A percentile compares a stretch with the other conserved stretches of the same genome.
Evolutionary conservation across 2,113 vertebrate genomes (phyloP).

Genomic region (Xyliphius kryptos): DNA sequence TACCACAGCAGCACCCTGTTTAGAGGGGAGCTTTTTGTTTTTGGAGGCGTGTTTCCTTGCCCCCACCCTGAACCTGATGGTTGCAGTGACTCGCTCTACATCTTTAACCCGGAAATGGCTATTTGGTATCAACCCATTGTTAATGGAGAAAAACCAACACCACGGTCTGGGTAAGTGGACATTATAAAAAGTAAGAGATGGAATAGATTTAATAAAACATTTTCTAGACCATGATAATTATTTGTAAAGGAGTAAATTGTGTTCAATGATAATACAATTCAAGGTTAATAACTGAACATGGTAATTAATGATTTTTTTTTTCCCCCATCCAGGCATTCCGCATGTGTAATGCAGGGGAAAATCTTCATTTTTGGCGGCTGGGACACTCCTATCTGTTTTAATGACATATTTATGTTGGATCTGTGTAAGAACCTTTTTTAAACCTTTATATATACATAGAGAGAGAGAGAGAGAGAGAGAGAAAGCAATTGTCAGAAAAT

Average conservation of each 20-base stretch:
- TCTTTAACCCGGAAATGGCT: constrained; percentile 71
- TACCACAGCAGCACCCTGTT: constrained; percentile 71
- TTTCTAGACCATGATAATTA: too few species aligned
- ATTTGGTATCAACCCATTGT: constrained; percentile 79
- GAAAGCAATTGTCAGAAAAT: too few species aligned
- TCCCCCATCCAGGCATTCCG: constrained; percentile 56
- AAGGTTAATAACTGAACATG: too few species aligned
- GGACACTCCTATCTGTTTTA: constrained; percentile 69
- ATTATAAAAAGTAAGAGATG: background rate
- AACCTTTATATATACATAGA: too few species aligned
- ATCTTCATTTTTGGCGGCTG: constrained; percentile 63
- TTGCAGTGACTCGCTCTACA: constrained; percentile 72
- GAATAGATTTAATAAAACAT: too few species aligned
- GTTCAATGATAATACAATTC: too few species aligned
- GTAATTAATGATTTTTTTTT: background rate
- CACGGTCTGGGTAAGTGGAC: constrained; percentile 67
- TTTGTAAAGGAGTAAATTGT: too few species aligned
- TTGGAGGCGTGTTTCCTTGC: constrained; percentile 67
- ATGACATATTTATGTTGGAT: constrained; percentile 71
- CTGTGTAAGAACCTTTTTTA: constrained; percentile 57
- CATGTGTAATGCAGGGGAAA: constrained; percentile 62
- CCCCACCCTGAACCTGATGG: constrained; percentile 62
- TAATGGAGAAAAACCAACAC: constrained; percentile 61
- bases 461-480: too few species aligned
- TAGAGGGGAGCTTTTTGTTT: constrained; percentile 65